Conservation (phyloP, 92 coral and sea anemone species). For the Ricordea florida region DNA sequence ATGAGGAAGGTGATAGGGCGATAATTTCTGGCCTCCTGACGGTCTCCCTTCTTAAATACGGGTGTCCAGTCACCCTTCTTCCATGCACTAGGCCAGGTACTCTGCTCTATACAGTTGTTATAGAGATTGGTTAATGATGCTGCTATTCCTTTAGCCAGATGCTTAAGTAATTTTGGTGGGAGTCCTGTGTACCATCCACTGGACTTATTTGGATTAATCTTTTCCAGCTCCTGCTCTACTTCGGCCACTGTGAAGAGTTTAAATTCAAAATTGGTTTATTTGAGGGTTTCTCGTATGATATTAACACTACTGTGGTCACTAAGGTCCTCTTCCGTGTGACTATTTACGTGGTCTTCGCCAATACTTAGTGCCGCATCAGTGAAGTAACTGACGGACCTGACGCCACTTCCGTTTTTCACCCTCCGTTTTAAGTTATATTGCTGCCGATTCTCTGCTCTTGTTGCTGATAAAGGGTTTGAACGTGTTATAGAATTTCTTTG, state of each 20-base stretch:
- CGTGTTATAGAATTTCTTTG: constrained; percentile 1
- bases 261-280: no score
- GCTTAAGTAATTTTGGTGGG: no score
- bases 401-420: constrained; percentile 7
- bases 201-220: neutral
- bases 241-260: no score
- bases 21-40: constrained; percentile 26
- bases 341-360: constrained; percentile 10
- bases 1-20: constrained; percentile 35
- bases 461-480: constrained; percentile 31
- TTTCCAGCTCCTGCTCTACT: no score
- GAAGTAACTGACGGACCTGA: neutral
- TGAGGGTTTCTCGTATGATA: neutral
- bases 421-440: constrained; percentile 17
- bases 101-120: neutral
- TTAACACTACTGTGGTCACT: constrained; percentile 5
- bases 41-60: constrained; percentile 21
- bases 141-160: no score
- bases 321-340: neutral
- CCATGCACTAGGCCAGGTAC: constrained; percentile 47
- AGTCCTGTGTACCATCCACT: constrained; percentile 1
- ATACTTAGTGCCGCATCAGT: constrained; percentile 3
- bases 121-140: no score
- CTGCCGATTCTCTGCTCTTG: constrained; percentile 11
- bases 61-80: constrained; percentile 22